Evolutionary conservation across 2,797 vertebrate species (phyloP), one percentile per base, ranked within the genome.

Genomic region (Acanthurus lineatus): DNA sequence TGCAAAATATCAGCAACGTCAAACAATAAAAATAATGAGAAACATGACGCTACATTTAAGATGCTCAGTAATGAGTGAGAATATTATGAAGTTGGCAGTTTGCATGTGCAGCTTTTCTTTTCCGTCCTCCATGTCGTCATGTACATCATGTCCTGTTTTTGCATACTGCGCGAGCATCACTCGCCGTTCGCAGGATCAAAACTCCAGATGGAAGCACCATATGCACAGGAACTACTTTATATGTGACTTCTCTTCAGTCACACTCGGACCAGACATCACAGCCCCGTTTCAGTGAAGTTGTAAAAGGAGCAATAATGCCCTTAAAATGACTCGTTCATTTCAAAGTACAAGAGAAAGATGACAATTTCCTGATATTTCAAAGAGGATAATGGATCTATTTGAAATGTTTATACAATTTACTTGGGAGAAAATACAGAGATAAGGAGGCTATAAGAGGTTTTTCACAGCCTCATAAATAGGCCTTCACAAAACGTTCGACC

Each of bases 341-440:
- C 9, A 40, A 22, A 40, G 40, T 65, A 64, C 61, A 67, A 72
- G 32, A 85, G 60, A 73, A 61, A 66, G 40, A 47, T 15, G 51
- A 79, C 59, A 6, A 81, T 81, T 64, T 58, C 11, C 40, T 12
- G 15, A 59, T 52, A 70, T 35, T 80, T 76, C 69, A 79, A 67
- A 72, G 57, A 54, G 59, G 42, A 73, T 52, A 65, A 77, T 67
- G 59, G 44, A 42, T 69, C 44, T 40, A 49, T 49, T 65, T 57
- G 19, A 67, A 70, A 68, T 76, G 66, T 84, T 74, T 42, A 66
- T 2, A 4, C 28, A 9, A 40, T 63, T 78, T 61, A 25, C 63
- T 61, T 22, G 0, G 2, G 15, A 5, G 45, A 32, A 63, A 52
- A 58, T 22, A 14, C 35, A 1, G 19, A 38, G 19, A 65, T 58